A percentile compares a stretch with the other conserved stretches of the same genome.
phyloP scores from a whole-genome alignment of 2,113 vertebrate genomes.

The Oostethus manadensis region DNA sequence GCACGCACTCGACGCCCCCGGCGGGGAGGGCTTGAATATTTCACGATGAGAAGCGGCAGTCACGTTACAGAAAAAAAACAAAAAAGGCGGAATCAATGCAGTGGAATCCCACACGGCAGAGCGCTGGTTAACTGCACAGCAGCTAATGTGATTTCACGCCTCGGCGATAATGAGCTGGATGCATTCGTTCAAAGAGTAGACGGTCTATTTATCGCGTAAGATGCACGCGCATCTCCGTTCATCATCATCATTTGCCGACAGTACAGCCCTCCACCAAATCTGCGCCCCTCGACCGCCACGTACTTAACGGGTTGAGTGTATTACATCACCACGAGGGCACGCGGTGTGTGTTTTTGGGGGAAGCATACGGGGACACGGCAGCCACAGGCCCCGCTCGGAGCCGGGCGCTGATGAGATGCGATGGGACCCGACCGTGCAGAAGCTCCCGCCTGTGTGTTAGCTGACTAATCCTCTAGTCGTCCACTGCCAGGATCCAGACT shows the following conservation, averaged over 20 bases:
- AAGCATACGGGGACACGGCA: constrained; percentile 41
- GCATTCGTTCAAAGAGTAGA: constrained; percentile 24
- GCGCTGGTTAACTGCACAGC: constrained; percentile 3
- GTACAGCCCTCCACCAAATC: neutral
- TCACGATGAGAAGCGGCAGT: constrained; percentile 10
- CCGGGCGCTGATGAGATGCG: constrained; percentile 61
- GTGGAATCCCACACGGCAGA: constrained; percentile 23
- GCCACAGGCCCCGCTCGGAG: constrained; percentile 52
- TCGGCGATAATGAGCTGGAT: constrained; percentile 27
- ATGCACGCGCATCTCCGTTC: neutral
- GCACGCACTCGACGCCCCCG: neutral
- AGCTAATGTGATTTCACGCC: constrained; percentile 43
- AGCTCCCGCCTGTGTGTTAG: constrained; percentile 57
- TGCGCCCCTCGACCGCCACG: neutral
- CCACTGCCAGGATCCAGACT: constrained; percentile 72
- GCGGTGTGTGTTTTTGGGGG: constrained; percentile 24
- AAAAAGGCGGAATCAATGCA: constrained; percentile 12
- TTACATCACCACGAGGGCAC: constrained; percentile 22
- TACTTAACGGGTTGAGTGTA: constrained; percentile 10
- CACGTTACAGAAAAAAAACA: constrained; percentile 13
- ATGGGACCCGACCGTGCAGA: constrained; percentile 60
- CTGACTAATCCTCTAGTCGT: constrained; percentile 68
- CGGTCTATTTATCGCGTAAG: neutral
- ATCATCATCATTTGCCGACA: neutral
- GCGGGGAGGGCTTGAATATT: constrained; percentile 12